Conservation (phyloP, 2,113 vertebrate species). For the Leucopsar rothschildi region DNA sequence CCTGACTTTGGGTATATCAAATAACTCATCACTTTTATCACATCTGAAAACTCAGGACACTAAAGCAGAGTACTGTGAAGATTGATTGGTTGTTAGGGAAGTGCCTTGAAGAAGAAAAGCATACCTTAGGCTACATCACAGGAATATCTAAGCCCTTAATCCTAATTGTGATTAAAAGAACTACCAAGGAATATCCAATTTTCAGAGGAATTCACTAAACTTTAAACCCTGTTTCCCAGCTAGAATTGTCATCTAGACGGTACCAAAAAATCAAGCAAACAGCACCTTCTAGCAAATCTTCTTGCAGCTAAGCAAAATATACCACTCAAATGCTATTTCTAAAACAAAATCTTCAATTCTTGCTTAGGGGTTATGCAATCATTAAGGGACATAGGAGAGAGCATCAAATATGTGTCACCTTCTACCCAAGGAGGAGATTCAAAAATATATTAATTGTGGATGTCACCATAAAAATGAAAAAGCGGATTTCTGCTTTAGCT, state of each 20-base stretch:
- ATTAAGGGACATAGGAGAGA: background rate
- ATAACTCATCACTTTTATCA: background rate
- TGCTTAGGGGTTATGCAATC: background rate
- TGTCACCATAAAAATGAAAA: background rate
- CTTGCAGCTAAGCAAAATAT: background rate
- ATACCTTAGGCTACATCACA: slow-evolving; percentile 36
- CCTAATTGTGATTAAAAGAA: slow-evolving; percentile 41
- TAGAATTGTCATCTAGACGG: background rate
- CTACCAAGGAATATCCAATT: background rate
- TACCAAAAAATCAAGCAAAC: background rate
- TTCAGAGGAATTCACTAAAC: slow-evolving; percentile 31
- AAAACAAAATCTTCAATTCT: background rate
- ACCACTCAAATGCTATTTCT: background rate
- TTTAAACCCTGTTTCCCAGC: background rate
- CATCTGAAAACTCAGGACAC: background rate
- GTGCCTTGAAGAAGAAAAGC: slow-evolving; percentile 49
- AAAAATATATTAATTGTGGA: background rate
- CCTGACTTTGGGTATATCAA: background rate
- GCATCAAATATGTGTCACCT: background rate
- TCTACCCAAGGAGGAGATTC: background rate
- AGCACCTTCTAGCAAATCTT: background rate
- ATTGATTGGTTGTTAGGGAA: slow-evolving; percentile 39
- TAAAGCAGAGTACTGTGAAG: slow-evolving; percentile 1
- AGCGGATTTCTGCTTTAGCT: background rate
- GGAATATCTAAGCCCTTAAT: slow-evolving; percentile 50